Evolutionary conservation across 92 coral and sea anemone genomes (phyloP).

Genomic region (Phenganax stokvisi): DNA sequence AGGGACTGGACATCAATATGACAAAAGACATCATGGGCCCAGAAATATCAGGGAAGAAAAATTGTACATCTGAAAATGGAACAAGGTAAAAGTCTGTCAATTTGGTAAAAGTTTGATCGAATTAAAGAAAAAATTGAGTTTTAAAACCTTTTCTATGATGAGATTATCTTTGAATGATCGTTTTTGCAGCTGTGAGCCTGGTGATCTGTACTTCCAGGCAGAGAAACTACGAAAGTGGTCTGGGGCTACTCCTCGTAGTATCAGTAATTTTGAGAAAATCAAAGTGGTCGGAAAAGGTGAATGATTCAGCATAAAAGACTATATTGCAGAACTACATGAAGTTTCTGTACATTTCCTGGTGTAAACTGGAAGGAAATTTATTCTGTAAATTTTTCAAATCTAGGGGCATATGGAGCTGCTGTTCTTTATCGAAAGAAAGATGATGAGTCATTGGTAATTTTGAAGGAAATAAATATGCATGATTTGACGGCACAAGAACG

Average conservation of each 20-base stretch:
- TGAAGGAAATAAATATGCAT: slow-evolving; percentile 93
- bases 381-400: background rate
- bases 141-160: background rate
- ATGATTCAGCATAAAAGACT: background rate
- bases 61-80: slow-evolving; percentile 53
- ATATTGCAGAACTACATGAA: background rate
- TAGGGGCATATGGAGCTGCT: slow-evolving; percentile 99
- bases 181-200: slow-evolving; percentile 61
- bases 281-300: slow-evolving; percentile 93
- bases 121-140: background rate
- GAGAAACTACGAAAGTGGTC: slow-evolving; percentile 96
- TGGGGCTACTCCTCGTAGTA: slow-evolving; percentile 85
- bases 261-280: slow-evolving; percentile 94
- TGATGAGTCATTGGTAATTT: slow-evolving; percentile 92
- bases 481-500: slow-evolving; percentile 86
- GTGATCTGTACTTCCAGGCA: slow-evolving; percentile 86
- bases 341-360: background rate
- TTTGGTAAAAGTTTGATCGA: background rate
- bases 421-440: slow-evolving; percentile 95
- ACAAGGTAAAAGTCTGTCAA: slow-evolving; percentile 47
- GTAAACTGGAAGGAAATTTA: slow-evolving; percentile 4
- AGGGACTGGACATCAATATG: slow-evolving; percentile 69
- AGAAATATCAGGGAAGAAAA: slow-evolving; percentile 58
- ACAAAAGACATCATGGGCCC: slow-evolving; percentile 88
- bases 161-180: background rate